phyloP scores from a whole-genome alignment of 2,113 vertebrate genomes.

The Melanocharis versteri region DNA sequence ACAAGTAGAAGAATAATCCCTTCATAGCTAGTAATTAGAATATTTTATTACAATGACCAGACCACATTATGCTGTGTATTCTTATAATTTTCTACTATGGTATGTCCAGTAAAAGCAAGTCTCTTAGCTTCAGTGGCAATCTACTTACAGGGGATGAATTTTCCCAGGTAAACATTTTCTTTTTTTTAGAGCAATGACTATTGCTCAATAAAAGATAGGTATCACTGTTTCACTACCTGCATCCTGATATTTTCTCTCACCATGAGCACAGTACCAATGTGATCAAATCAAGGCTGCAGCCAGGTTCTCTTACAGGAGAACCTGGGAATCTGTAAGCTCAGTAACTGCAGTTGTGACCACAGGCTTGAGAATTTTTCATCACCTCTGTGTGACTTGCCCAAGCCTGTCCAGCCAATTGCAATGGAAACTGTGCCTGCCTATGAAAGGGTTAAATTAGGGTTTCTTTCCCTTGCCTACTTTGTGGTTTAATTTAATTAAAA shows the following conservation, averaged over 20 bases:
- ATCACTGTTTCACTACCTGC: neutral
- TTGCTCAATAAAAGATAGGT: neutral
- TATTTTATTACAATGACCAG: neutral
- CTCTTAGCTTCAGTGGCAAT: neutral
- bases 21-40: neutral
- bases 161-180: neutral
- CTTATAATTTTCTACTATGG: neutral
- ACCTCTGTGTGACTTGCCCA: neutral
- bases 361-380: neutral
- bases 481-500: neutral
- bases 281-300: neutral
- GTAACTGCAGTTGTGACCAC: neutral
- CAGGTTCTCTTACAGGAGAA: neutral
- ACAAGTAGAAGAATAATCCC: neutral
- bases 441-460: neutral
- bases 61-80: neutral
- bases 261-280: neutral
- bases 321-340: neutral
- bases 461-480: neutral
- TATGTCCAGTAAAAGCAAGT: neutral
- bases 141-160: neutral
- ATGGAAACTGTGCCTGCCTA: neutral
- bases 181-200: neutral
- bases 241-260: neutral
- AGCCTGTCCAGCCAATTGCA: neutral